Conservation (phyloP, 2,888 invertebrate species). For the Holacanthella duospinosa region DNA sequence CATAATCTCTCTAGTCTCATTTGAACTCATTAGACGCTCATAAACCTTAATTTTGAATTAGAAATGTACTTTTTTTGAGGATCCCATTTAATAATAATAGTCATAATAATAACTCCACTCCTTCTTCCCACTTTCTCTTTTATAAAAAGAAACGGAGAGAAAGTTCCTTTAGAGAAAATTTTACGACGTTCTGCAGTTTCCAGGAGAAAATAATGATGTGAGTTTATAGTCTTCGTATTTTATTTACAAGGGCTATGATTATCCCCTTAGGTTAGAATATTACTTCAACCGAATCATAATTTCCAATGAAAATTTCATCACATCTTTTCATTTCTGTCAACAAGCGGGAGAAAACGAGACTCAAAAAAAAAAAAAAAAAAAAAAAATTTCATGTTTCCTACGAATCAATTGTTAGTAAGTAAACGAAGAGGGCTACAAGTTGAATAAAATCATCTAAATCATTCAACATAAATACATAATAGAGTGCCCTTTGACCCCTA, state of each 20-base stretch:
- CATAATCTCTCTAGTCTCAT: too few species aligned
- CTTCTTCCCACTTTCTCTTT: not conserved
- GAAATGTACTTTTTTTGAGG: not conserved
- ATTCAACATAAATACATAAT: too few species aligned
- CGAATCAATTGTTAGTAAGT: too few species aligned
- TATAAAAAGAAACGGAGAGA: not conserved
- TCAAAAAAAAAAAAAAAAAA: too few species aligned
- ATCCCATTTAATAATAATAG: not conserved
- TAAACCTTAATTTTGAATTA: not conserved
- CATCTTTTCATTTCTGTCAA: not conserved
- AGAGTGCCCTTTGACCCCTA: too few species aligned
- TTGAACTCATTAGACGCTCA: not conserved
- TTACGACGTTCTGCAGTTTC: not conserved
- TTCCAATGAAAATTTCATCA: slow-evolving; percentile 2
- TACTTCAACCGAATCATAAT: not conserved
- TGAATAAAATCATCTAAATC: too few species aligned
- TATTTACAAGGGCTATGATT: not conserved
- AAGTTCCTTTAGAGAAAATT: not conserved
- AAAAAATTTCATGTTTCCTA: too few species aligned
- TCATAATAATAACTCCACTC: not conserved
- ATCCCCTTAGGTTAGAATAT: not conserved
- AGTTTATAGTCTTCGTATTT: not conserved
- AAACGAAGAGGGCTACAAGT: too few species aligned
- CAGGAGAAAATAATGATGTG: not conserved
- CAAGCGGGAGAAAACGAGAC: not conserved